Evolutionary conservation across 2,888 invertebrate genomes (phyloP), one percentile per base, ranked within the genome.

Genomic region (Hermaeophaga mercurialis): DNA sequence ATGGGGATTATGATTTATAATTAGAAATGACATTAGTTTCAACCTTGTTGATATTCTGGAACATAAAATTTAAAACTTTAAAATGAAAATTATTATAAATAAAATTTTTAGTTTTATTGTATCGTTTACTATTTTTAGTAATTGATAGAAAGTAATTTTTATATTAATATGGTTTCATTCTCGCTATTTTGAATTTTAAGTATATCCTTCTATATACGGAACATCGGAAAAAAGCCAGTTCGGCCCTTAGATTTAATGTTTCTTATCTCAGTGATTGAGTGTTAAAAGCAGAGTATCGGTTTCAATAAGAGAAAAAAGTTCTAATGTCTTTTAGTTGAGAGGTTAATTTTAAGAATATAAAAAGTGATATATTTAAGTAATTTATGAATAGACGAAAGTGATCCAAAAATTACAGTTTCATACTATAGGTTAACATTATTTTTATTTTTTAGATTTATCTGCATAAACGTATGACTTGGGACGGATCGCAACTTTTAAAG

Each of bases 391-490:
- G 17, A 17, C 9, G 36, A 11, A 4, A 8, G 31, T 12, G 31
- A 31, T 31, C n/a, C n/a, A n/a, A n/a, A n/a, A n/a, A n/a, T n/a
- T n/a, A 31, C 11, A 3, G 11, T 31, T 31, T 3, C 31, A 12
- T 6, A 54, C 33, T 17, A 38, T 46, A 50, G n/a, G n/a, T 43
- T 47, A 53, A 56, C 54, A 38, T 47, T 19, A 28, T 39, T 44
- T 28, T 28, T 28, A 6, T 31, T 48, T 50, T 46, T 6, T 79
- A 91, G 95, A 83, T 96, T 63, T 97, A 96, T 77, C 80, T 96
- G 15, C 94, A 97, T 74, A 84, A 88, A 41, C 85, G 94, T 45
- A 84, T 95, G 80, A 87, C 85, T 9, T 92, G 92, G 88, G 84
- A 85, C 54, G 87, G 89, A 14, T 89, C 90, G 48, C 89, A 87